Evolutionary conservation across 1,140 invertebrate species (phyloP), one percentile per base, ranked within the genome.

Genomic region (Mizuhopecten yessoensis): DNA sequence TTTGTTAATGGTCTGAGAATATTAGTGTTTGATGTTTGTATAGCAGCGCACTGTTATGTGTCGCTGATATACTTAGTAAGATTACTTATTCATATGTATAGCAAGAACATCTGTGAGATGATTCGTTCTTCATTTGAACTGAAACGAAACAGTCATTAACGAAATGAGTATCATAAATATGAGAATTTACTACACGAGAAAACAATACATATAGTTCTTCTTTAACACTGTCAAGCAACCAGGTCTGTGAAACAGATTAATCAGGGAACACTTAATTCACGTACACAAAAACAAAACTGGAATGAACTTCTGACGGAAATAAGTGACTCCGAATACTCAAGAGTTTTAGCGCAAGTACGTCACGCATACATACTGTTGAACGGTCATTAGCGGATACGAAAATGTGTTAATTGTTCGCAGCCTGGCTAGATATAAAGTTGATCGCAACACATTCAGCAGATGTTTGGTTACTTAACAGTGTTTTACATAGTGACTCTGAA

Each of bases 171-270:
- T 39, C 36, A 39, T 13, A 39, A 39, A 39, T 39, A 39, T 39
- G n/a, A n/a, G n/a, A n/a, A n/a, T n/a, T n/a, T 39, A 49, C 1
- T 49, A 23, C 20, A 49, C n/a, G n/a, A 29, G 23, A 29, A 75
- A 9, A 17, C 2, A 75, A 75, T 75, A 75, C 57, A 75, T 29
- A 3, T 75, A 0, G 17, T 29, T 29, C 23, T 75, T 75, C n/a
- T 75, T 75, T 75, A 75, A 75, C 57, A 75, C 57, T 75, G 57
- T 75, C 57, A 75, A 75, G 57, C 57, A 75, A 75, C 57, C 57
- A 75, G 57, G 57, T 75, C 57, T n/a, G n/a, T n/a, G 57, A n/a
- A n/a, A 75, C 23, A n/a, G 29, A n/a, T 75, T 5, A 29, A 75
- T n/a, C 20, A 75, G 11, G 1, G 5, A 0, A 29, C n/a, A 20